Base-by-base conservation (phyloP, 2,797 vertebrate genomes). In the Sebastiscus tertius region DNA sequence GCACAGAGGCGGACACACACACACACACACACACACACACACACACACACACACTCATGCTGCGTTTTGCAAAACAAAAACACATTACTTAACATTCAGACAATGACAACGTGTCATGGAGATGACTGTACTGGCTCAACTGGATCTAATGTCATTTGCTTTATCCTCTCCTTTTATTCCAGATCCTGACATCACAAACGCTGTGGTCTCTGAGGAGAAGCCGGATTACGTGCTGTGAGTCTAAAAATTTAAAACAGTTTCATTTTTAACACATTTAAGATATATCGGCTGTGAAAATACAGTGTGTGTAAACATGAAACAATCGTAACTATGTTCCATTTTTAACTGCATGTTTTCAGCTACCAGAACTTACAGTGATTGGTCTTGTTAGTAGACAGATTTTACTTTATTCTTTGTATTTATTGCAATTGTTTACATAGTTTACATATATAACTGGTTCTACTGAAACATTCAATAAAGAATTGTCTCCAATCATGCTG, bases 201-300 rank as follows among this genome's bases (percentile, higher is more conserved):
- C 74, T 59, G 83, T 78, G 60, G 84, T 73, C 83, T 94, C 87
- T 16, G 95, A 94, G 75, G 96, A 96, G 83, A 94, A 95, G 81
- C 96, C 94, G 0, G 96, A 97, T 86, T 97, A 97, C 81, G 83
- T 97, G 76, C 80, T 93, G 97, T 97, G 90, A 97, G 97, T 52
- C 39, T 42, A 46, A 46, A 18, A 18, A 46, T 52, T 18, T 52
- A 18, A 14, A 14, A n/a, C 49, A n/a, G 4, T 31, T 63, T 27
- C 2, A 20, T 11, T 61, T 69, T 65, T 5, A 56, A 56, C 9
- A 49, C 5, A 49, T 55, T 42, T 29, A 5, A 42, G 13, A 29
- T 18, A 36, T 29, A 7, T 29, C 33, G 8, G 1, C 24, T n/a
- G 42, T 46, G 18, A 46, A 46, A 46, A 46, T 46, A 8, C 24